Evolutionary conservation across 2,113 vertebrate species (phyloP), one percentile per base, ranked within the genome.

Genomic region (Telmatochromis sp.): DNA sequence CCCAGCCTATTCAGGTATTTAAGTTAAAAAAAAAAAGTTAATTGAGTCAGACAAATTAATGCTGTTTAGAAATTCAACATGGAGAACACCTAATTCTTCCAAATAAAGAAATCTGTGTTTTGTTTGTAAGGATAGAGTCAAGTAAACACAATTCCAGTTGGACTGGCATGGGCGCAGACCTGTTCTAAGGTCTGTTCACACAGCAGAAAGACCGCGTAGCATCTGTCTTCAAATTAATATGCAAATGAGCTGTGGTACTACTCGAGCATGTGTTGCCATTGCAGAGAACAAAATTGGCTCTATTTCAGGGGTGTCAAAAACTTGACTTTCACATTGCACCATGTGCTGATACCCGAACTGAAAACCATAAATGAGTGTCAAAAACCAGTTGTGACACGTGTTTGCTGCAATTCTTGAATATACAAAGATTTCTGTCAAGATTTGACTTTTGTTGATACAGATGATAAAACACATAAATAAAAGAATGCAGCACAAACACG

Each of bases 161-260:
- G 89, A 89, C 47, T 40, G 81, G 82, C 75, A 58, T 26, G 90
- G 58, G 60, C 7, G 37, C 80, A 75, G 63, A 87, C 54, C 82
- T 73, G 47, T 81, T 85, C 63, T 58, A 68, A 21, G 51, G 73
- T 85, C 65, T 85, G 80, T 83, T 85, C 87, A 88, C 49, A 78
- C 84, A 85, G 78, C 57, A 45, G 51, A 86, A 80, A 80, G 80
- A 82, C 82, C 5, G 15, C 1, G 47, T 2, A 53, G 86, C 89
- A 86, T 87, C 90, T 88, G 81, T 81, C 89, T 78, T 78, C 84
- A 88, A 82, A 90, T 91, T 51, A 92, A 90, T 86, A 92, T 89
- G 83, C 83, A 88, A 90, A 92, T 89, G 17, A 78, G 45, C 42
- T 17, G 35, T 2, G 5, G 54, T 75, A 63, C 80, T 87, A 80